These are phyloP conservation scores for Hycleus cichorii DNA, from an alignment of 1,140 invertebrate genomes.

Conservation along the genomic window DNA sequence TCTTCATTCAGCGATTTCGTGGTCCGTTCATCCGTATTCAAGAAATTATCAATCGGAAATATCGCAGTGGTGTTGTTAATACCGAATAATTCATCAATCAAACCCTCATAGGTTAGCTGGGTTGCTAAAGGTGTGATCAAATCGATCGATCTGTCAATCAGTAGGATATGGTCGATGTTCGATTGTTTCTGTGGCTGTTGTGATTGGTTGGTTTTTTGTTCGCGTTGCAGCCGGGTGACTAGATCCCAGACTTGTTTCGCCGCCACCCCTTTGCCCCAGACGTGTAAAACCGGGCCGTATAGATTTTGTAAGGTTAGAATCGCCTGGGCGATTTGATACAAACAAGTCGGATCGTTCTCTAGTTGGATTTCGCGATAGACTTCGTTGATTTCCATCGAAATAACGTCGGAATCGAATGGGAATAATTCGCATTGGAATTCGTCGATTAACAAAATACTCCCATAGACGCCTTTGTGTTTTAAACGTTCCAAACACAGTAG, in stretches of 20 bases:
- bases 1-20: conserved; percentile 56
- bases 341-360: conserved; percentile 80
- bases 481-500: conserved; percentile 78
- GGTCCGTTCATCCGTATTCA: conserved; percentile 55
- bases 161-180: conserved; percentile 78
- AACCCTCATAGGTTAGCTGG: conserved; percentile 87
- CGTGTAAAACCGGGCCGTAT: conserved; percentile 82
- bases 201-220: conserved; percentile 42
- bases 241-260: conserved; percentile 86
- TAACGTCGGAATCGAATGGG: conserved; percentile 85
- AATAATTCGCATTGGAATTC: conserved; percentile 84
- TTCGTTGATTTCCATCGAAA: conserved; percentile 84
- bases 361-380: conserved; percentile 77
- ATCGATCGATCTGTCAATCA: conserved; percentile 69
- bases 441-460: conserved; percentile 68
- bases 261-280: conserved; percentile 84
- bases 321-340: conserved; percentile 84
- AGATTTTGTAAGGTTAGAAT: conserved; percentile 77
- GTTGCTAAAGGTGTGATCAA: conserved; percentile 86
- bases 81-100: conserved; percentile 87
- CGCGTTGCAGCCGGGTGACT: conserved; percentile 68
- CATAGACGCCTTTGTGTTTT: conserved; percentile 72
- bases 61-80: conserved; percentile 63
- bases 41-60: conserved; percentile 79
- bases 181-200: conserved; percentile 17